phyloP scores from a whole-genome alignment of 1,140 invertebrate species.

The Theocolax elegans region DNA sequence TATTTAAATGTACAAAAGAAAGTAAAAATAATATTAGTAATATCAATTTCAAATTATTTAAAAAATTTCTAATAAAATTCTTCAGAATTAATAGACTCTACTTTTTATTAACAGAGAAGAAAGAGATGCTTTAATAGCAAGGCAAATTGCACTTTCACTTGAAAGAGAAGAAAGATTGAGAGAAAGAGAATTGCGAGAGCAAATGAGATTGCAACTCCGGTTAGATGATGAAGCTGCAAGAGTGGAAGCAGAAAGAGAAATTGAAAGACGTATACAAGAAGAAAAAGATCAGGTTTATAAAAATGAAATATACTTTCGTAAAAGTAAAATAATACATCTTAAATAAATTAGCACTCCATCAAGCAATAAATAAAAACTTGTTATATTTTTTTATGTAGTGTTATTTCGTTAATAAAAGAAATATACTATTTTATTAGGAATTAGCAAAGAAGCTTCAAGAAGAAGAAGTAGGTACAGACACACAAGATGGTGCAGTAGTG shows the following conservation, averaged over 20 bases:
- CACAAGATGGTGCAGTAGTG: constrained; percentile 69
- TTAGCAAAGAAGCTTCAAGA: constrained; percentile 75
- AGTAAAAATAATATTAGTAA: no score
- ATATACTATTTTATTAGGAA: constrained; percentile 66
- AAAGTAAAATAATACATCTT: no score
- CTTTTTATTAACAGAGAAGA: constrained; percentile 70
- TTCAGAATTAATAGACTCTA: constrained; percentile 1
- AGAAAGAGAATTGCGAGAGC: constrained; percentile 67
- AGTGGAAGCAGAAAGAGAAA: constrained; percentile 58
- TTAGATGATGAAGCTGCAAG: constrained; percentile 64
- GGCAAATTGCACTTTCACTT: constrained; percentile 73
- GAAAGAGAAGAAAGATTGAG: constrained; percentile 72
- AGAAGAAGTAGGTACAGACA: constrained; percentile 59
- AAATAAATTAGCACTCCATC: no score
- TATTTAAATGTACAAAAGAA: background rate
- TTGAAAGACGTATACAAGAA: constrained; percentile 69
- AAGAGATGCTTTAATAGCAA: constrained; percentile 75
- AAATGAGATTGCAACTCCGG: constrained; percentile 63
- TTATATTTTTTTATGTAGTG: no score
- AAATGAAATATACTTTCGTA: no score
- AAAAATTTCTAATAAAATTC: background rate
- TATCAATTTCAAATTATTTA: no score
- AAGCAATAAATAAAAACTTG: no score
- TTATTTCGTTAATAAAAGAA: no score
- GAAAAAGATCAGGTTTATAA: constrained; percentile 70